Conservation (phyloP, 2,888 invertebrate species). For the Cyaniris semiargus region DNA sequence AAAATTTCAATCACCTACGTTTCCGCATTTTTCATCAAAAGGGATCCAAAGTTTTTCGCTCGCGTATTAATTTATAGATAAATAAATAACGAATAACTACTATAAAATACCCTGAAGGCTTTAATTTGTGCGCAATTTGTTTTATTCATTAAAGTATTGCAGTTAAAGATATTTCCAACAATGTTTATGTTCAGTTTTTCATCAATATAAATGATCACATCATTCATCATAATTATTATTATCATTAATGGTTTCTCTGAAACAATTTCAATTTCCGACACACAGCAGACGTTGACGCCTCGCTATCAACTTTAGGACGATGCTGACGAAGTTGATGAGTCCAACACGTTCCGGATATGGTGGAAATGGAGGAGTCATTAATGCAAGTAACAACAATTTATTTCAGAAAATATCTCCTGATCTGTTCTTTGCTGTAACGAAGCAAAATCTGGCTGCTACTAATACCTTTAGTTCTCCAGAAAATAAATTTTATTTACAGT, state of each 20-base stretch:
- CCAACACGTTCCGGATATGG: background rate
- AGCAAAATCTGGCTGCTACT: too few relatives aligned
- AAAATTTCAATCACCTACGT: too few relatives aligned
- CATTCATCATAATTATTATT: background rate
- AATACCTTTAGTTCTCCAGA: too few relatives aligned
- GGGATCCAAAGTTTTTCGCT: too few relatives aligned
- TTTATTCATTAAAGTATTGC: too few relatives aligned
- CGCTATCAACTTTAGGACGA: constrained; percentile 22
- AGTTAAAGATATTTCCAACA: too few relatives aligned
- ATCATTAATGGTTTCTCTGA: constrained; percentile 11
- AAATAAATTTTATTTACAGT: background rate
- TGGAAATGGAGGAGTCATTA: background rate
- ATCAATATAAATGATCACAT: background rate
- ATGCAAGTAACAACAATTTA: background rate
- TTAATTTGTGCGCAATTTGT: too few relatives aligned
- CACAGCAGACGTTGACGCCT: constrained; percentile 49
- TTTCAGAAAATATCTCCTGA: background rate
- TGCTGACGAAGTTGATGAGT: constrained; percentile 11
- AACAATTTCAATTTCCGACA: background rate
- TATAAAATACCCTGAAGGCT: too few relatives aligned
- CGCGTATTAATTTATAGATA: too few relatives aligned
- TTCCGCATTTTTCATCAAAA: too few relatives aligned
- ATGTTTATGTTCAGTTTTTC: background rate
- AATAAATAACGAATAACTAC: too few relatives aligned
- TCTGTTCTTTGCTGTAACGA: too few relatives aligned